Evolutionary conservation across 2,888 invertebrate species (phyloP), one percentile per base, ranked within the genome.

Genomic region (Hipparchia semele): DNA sequence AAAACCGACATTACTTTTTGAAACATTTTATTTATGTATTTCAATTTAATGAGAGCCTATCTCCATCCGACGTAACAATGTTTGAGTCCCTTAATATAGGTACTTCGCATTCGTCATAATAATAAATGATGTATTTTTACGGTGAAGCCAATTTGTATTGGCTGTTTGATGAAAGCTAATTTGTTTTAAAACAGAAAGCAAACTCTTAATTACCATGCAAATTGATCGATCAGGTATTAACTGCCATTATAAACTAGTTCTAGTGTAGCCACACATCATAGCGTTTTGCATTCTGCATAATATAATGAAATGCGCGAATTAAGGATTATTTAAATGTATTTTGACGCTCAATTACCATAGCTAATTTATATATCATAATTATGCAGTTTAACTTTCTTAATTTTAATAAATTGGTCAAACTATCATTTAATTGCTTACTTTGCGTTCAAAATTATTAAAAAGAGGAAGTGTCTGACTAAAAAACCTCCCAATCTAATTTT

Each of bases 151-250:
- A 71, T 62, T 70, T 58, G 71, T 74, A 78, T 79, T 79, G 78
- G 79, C 78, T 82, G 85, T 87, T 84, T 81, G 83, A 84, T 79
- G 84, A 83, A 84, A 88, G 86, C 84, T 90, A 90, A 91, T 91
- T 90, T 90, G 88, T 86, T 86, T 88, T 87, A 86, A 89, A 90
- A 88, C 86, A 86, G 83, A 80, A 78, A 86, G 84, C 85, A 83
- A 87, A 87, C 85, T 86, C 85, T 87, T 90, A 89, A 91, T 93
- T 92, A 90, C 83, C 80, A 92, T 92, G 90, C 91, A 92, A 93
- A 92, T 92, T 90, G 89, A 88, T 88, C 87, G 89, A 87, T 86
- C 85, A 84, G 86, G 87, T 83, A 83, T 90, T 86, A 77, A 86
- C 82, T 85, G 82, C 83, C 85, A 86, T 87, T 86, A 88, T 88